Evolutionary conservation across 2,113 vertebrate genomes (phyloP), one percentile per base, ranked within the genome.

Genomic region (Scatophagus argus): DNA sequence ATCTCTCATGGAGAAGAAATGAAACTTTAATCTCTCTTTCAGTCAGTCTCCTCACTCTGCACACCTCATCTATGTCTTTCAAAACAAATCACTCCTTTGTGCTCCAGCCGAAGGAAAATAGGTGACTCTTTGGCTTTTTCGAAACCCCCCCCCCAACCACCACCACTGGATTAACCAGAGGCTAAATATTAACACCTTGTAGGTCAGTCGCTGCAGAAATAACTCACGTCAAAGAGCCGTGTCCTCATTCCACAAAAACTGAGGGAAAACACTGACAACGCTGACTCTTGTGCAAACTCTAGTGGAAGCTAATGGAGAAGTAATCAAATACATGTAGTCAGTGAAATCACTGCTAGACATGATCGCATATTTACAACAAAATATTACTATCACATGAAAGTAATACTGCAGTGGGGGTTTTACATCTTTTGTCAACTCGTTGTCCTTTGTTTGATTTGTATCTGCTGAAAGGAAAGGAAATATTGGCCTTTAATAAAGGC

Each of bases 171-270:
- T 71, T 21, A 58, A 32, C 39, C 3, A 27, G 36, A 3, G 8
- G 65, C 27, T 69, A 84, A 82, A 84, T 1, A 89, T 89, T 84
- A 82, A 77, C 78, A n/a, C n/a, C 19, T 4, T 19, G 59, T 31
- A 47, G 46, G 16, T 58, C 66, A 61, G 54, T n/a, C 47, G 43
- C 39, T 11, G n/a, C 39, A 31, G 5, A 49, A 55, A 71, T 25
- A 61, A 59, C n/a, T 71, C 49, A 61, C 13, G 27, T 36, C 16
- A 19, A 1, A 31, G 17, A 63, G 12, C 11, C 34, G n/a, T 17
- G 1, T 11, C 11, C 9, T 61, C 38, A 25, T n/a, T 32, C 10
- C 0, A 11, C 12, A 12, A 5, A 25, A 7, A n/a, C 9, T 4
- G 5, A 16, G 16, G 16, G 17, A 6, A 62, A 32, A 23, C 2